Evolutionary conservation across 2,797 vertebrate genomes (phyloP).

Genomic region (Chaetodon trifasciatus): DNA sequence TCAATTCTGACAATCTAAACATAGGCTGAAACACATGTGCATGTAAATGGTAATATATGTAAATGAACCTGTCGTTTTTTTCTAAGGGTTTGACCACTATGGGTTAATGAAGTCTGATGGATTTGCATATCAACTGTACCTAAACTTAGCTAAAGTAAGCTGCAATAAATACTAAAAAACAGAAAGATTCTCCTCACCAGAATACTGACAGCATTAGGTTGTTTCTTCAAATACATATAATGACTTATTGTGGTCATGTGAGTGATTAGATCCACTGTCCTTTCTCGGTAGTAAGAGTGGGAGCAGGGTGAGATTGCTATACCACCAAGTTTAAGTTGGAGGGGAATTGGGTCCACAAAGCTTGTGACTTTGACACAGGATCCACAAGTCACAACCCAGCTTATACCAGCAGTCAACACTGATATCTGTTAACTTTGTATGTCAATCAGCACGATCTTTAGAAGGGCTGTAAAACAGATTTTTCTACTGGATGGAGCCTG

Average conservation of each 20-base stretch:
- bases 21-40: slow-evolving; percentile 2
- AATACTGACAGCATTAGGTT: not conserved
- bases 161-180: not conserved
- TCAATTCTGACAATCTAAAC: slow-evolving; percentile 13
- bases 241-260: not conserved
- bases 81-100: not conserved
- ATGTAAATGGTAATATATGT: slow-evolving; percentile 45
- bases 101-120: slow-evolving; percentile 8
- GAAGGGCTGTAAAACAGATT: not conserved
- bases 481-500: not conserved
- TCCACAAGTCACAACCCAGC: not conserved
- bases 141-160: not conserved
- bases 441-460: not conserved
- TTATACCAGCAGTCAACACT: not conserved
- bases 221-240: not conserved
- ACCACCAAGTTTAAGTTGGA: not conserved
- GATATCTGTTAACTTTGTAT: not conserved
- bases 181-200: not conserved
- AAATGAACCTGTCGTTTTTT: slow-evolving; percentile 12
- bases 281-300: not conserved
- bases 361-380: not conserved
- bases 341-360: not conserved
- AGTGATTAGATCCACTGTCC: not conserved
- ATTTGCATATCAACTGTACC: slow-evolving; percentile 17
- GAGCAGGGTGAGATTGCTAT: not conserved